Base-by-base conservation (phyloP, 2,113 vertebrate genomes). In the Alaudala cheleensis region DNA sequence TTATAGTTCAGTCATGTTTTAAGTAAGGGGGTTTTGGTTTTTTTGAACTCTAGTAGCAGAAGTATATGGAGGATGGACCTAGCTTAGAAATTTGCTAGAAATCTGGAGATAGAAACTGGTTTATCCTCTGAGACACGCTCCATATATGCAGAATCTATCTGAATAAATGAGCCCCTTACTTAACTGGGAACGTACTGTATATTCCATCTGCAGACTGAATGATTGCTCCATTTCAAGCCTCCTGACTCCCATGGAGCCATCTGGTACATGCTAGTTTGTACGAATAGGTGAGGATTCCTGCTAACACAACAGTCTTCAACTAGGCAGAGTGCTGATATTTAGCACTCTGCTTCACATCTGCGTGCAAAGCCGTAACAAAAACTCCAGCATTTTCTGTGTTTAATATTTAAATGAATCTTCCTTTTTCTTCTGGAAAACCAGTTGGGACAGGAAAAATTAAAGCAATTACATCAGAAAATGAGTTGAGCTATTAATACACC, bases 121-220 rank as follows among this genome's bases (percentile, higher is more conserved):
- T 74, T 81, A 69, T 97, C 96, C 92, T 97, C 19, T 3, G 97
- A 98, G 96, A 96, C 92, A 76, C 14, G 61, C 92, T 97, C 91
- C 76, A 93, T 97, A 87, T 97, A 92, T 88, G 91, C 95, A 97
- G 95, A 95, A 94, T 97, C 94, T 93, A 91, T 98, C 88, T 92
- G 95, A 98, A 98, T 95, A 98, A 98, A 98, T 95, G 96, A 97
- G 95, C 93, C 90, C 95, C 95, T 98, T 97, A 97, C 97, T 98
- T 96, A 98, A 97, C 94, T 93, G 95, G 95, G 94, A 97, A 87
- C 69, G 71, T 92, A 81, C 91, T 97, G 96, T 94, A 92, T 96
- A 94, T 98, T 98, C 97, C 97, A 98, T 97, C 97, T 97, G 96
- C 90, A 97, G 87, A 93, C 95, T 95, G 97, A 98, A 96, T 95